These are phyloP conservation scores for Melanargia galathea DNA, from an alignment of 2,888 invertebrate genomes.

Conservation along the genomic window DNA sequence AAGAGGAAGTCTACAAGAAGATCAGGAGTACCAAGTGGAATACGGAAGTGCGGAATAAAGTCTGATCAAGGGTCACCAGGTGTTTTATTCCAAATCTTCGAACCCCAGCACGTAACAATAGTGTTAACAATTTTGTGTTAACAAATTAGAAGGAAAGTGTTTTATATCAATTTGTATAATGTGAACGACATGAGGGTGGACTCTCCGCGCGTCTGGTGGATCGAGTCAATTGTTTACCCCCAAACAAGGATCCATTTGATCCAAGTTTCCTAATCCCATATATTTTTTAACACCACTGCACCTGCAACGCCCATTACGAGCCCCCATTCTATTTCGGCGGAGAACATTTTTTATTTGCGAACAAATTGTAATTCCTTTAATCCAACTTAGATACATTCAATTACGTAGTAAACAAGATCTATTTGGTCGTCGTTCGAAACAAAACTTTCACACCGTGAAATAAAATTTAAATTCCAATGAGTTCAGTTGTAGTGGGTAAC, in stretches of 20 bases:
- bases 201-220: slow-evolving; percentile 4
- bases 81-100: too few relatives aligned
- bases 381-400: slow-evolving; percentile 79
- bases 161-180: neutral
- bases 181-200: neutral
- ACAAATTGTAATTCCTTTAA: slow-evolving; percentile 80
- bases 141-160: neutral
- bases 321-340: slow-evolving; percentile 54
- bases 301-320: slow-evolving; percentile 66
- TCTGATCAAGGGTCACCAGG: too few relatives aligned
- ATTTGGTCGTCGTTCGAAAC: neutral
- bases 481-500: slow-evolving; percentile 30
- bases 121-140: too few relatives aligned
- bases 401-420: slow-evolving; percentile 67
- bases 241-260: slow-evolving; percentile 45
- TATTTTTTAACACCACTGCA: slow-evolving; percentile 59
- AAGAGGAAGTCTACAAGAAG: too few relatives aligned
- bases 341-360: slow-evolving; percentile 71
- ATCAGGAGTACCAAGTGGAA: too few relatives aligned
- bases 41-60: too few relatives aligned
- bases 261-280: slow-evolving; percentile 55
- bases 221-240: slow-evolving; percentile 35
- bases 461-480: slow-evolving; percentile 46
- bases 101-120: neutral
- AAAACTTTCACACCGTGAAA: slow-evolving; percentile 2